phyloP scores from a whole-genome alignment of 2,888 invertebrate species.

The Mayetiola destructor region DNA sequence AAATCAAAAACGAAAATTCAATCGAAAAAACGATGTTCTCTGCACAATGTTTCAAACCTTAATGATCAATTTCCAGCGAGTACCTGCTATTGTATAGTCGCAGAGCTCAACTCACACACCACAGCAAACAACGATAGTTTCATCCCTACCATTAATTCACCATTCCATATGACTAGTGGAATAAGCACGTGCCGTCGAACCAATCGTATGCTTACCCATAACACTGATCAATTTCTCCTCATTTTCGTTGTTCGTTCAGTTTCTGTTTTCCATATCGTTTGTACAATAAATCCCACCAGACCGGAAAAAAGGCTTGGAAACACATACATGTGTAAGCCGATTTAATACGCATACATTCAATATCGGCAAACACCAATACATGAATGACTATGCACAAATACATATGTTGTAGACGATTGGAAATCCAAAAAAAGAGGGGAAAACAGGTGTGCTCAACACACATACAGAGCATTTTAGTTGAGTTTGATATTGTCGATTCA shows the following conservation, averaged over 20 bases:
- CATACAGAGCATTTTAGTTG: neutral
- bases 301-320: constrained; percentile 12
- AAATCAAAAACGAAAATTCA: neutral
- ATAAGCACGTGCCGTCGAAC: constrained; percentile 23
- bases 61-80: constrained; percentile 13
- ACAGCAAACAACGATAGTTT: neutral
- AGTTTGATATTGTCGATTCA: neutral
- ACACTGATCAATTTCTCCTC: constrained; percentile 12
- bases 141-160: constrained; percentile 13
- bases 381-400: no score
- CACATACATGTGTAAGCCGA: neutral
- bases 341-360: neutral
- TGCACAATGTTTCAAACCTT: constrained; percentile 11
- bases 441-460: constrained; percentile 15
- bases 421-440: constrained; percentile 14
- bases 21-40: constrained; percentile 3
- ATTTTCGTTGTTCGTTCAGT: neutral
- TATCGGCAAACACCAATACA: neutral
- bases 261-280: neutral
- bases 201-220: constrained; percentile 19
- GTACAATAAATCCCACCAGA: constrained; percentile 14
- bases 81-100: constrained; percentile 15
- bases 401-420: neutral
- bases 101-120: neutral
- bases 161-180: neutral